These are phyloP conservation scores for Acronicta psi DNA, from an alignment of 2,888 invertebrate species.

Conservation along the genomic window DNA sequence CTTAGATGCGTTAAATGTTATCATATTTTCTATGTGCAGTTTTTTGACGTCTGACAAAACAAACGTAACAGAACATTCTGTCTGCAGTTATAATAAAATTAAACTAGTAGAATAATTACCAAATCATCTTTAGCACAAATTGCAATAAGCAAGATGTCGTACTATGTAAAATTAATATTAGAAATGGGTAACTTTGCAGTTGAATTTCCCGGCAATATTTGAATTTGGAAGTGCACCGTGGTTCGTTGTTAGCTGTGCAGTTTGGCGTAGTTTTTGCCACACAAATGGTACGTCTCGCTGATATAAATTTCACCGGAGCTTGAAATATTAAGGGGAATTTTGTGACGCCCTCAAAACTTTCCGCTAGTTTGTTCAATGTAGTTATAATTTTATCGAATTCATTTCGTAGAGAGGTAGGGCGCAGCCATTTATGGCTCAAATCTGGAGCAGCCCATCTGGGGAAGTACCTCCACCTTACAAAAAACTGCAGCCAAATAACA, in stretches of 20 bases:
- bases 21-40: too few species aligned
- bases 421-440: too few species aligned
- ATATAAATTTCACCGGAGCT: slow-evolving; percentile 37
- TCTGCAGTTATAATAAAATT: too few species aligned
- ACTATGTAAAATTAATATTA: background rate
- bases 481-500: too few species aligned
- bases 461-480: too few species aligned
- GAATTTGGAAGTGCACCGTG: slow-evolving; percentile 23
- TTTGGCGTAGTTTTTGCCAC: slow-evolving; percentile 25
- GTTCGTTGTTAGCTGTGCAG: slow-evolving; percentile 23
- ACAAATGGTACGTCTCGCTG: slow-evolving; percentile 18
- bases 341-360: slow-evolving; percentile 15
- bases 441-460: too few species aligned
- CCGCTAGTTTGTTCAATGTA: slow-evolving; percentile 9
- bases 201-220: slow-evolving; percentile 16
- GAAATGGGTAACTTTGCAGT: slow-evolving; percentile 2
- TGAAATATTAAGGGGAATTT: slow-evolving; percentile 31
- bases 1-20: too few species aligned
- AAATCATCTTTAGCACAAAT: background rate
- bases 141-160: background rate
- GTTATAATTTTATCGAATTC: slow-evolving; percentile 15
- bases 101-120: too few species aligned
- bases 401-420: too few species aligned
- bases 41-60: too few species aligned
- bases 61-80: too few species aligned